phyloP scores from a whole-genome alignment of 2,888 invertebrate genomes.

The Callimorpha dominula region DNA sequence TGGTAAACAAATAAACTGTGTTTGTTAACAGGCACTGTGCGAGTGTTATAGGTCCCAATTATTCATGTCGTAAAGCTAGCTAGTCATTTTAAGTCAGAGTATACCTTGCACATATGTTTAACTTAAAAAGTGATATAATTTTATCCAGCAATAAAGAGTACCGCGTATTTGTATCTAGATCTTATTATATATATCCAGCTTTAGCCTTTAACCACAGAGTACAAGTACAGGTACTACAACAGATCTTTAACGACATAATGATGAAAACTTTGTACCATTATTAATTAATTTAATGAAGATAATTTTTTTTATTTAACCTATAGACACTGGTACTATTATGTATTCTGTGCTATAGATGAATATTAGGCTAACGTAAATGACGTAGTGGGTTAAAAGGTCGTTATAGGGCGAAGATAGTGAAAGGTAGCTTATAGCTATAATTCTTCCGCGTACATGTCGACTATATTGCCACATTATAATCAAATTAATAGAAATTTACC shows the following conservation, averaged over 20 bases:
- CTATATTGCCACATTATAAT: conserved; percentile 36
- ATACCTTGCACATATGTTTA: background rate
- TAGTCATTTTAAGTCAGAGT: too few species aligned
- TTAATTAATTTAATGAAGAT: background rate
- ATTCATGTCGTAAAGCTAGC: background rate
- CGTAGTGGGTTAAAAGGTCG: conserved; percentile 34
- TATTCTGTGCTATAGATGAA: too few species aligned
- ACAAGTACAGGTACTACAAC: background rate
- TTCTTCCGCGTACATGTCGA: conserved; percentile 41
- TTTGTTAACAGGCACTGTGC: background rate
- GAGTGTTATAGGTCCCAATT: background rate
- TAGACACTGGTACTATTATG: too few species aligned
- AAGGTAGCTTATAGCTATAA: conserved; percentile 44
- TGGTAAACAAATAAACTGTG: background rate
- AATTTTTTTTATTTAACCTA: background rate
- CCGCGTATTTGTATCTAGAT: background rate
- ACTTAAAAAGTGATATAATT: background rate
- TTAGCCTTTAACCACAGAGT: too few species aligned
- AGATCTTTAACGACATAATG: background rate
- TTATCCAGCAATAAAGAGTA: background rate
- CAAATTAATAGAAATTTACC: background rate
- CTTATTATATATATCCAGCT: background rate
- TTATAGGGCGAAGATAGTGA: conserved; percentile 43
- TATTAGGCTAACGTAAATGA: conserved; percentile 5
- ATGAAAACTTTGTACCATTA: background rate